phyloP scores from a whole-genome alignment of 2,113 vertebrate species.

The Caranx melampygus region DNA sequence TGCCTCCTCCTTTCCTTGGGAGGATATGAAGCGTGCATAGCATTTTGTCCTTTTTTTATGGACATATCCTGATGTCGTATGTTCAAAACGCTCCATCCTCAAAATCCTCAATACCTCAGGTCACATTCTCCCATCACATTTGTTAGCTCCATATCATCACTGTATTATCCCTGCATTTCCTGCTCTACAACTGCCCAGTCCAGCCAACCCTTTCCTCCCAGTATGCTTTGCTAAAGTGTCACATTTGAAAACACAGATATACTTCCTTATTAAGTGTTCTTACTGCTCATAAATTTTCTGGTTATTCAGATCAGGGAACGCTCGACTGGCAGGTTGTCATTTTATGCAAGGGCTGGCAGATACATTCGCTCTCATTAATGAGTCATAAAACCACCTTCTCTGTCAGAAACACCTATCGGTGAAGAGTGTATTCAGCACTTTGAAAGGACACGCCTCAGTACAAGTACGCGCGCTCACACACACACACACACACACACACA shows the following conservation, averaged over 20 bases:
- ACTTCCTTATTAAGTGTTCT: slow-evolving; percentile 1
- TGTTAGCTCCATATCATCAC: not conserved
- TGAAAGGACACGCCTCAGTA: slow-evolving; percentile 39
- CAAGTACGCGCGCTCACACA: not conserved
- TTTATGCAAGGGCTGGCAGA: slow-evolving; percentile 45
- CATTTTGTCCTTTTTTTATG: not conserved
- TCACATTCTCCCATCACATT: slow-evolving; percentile 13
- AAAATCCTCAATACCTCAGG: not conserved
- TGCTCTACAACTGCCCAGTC: not conserved
- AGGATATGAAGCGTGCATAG: slow-evolving; percentile 19
- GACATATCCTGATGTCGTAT: not conserved
- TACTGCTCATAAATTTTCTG: slow-evolving; percentile 29
- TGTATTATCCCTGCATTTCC: slow-evolving; percentile 14
- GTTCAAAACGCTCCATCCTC: slow-evolving; percentile 23
- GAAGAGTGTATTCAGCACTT: slow-evolving; percentile 39
- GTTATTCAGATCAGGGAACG: slow-evolving; percentile 50
- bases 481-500: too few relatives aligned
- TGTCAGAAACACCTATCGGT: slow-evolving; percentile 25
- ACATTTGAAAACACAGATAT: slow-evolving; percentile 4
- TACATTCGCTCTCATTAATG: slow-evolving; percentile 37
- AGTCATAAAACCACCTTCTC: slow-evolving; percentile 50
- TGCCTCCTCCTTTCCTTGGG: not conserved
- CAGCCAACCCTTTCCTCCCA: not conserved
- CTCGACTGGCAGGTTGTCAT: slow-evolving; percentile 44
- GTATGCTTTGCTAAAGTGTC: not conserved